These are phyloP conservation scores for Gopherus evgoodei DNA, from an alignment of 2,113 vertebrate species.

Conservation along the genomic window DNA sequence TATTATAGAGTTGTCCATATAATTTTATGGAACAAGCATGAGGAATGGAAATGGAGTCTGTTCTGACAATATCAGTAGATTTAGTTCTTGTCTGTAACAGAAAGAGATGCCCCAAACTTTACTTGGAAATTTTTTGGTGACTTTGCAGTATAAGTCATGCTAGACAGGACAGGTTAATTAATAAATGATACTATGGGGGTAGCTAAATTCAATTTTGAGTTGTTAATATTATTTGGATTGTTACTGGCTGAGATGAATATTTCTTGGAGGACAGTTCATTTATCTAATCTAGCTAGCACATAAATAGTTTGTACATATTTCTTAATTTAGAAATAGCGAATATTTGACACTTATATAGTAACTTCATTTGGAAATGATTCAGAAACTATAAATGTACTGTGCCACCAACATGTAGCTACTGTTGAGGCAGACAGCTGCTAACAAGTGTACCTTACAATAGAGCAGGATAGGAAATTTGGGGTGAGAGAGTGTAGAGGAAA, in stretches of 20 bases:
- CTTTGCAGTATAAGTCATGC: background rate
- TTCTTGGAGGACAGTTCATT: background rate
- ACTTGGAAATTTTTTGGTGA: background rate
- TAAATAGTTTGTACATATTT: background rate
- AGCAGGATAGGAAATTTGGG: background rate
- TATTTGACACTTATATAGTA: background rate
- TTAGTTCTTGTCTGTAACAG: background rate
- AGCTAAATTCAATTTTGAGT: background rate
- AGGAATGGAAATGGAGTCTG: background rate
- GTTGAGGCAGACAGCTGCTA: background rate
- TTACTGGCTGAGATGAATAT: background rate
- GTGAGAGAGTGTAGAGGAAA: background rate
- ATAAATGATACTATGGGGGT: background rate
- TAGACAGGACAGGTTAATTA: background rate
- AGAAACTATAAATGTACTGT: background rate
- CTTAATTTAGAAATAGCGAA: background rate
- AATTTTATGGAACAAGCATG: background rate
- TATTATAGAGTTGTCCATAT: background rate
- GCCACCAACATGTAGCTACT: background rate
- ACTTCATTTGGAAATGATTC: background rate
- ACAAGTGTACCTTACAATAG: background rate
- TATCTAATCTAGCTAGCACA: background rate
- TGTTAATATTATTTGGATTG: background rate
- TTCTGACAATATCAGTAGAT: background rate
- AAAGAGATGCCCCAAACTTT: background rate